phyloP scores from a whole-genome alignment of 2,888 invertebrate species.

The Caenorhabditis sp. region DNA sequence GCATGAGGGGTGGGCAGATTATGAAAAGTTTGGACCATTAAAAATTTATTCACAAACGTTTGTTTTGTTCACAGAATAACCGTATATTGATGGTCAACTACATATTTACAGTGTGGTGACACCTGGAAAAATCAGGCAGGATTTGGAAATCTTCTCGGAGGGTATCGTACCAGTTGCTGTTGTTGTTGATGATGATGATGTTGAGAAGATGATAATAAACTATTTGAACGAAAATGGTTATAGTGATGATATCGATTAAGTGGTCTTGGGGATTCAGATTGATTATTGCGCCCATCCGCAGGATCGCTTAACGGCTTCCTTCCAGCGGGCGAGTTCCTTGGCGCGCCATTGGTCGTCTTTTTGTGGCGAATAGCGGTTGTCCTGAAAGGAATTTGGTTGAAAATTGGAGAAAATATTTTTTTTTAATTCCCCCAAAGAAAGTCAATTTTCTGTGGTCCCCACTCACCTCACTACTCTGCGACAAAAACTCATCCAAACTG shows the following conservation, averaged over 20 bases:
- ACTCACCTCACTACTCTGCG: constrained; percentile 62
- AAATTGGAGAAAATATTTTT: no score
- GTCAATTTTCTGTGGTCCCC: no score
- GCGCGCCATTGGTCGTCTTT: constrained; percentile 68
- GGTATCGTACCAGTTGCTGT: constrained; percentile 16
- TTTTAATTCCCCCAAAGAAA: no score
- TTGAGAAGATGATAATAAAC: constrained; percentile 4
- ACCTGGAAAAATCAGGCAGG: constrained; percentile 57
- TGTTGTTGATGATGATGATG: constrained; percentile 8
- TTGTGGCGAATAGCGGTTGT: constrained; percentile 69
- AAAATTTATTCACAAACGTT: no score
- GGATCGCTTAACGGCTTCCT: constrained; percentile 78
- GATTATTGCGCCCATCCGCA: constrained; percentile 73
- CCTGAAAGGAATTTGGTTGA: constrained; percentile 50
- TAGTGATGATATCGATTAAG: constrained; percentile 26
- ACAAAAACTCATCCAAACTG: constrained; percentile 74
- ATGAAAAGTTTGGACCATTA: no score
- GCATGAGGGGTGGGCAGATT: no score
- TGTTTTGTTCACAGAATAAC: not conserved
- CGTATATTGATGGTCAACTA: not conserved
- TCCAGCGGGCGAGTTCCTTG: constrained; percentile 75
- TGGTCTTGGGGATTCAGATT: no score
- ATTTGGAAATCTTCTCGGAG: constrained; percentile 1
- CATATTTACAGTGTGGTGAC: not conserved
- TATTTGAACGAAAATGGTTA: constrained; percentile 42